phyloP scores from a whole-genome alignment of 2,113 vertebrate genomes.

The Mormyrus lacerda region DNA sequence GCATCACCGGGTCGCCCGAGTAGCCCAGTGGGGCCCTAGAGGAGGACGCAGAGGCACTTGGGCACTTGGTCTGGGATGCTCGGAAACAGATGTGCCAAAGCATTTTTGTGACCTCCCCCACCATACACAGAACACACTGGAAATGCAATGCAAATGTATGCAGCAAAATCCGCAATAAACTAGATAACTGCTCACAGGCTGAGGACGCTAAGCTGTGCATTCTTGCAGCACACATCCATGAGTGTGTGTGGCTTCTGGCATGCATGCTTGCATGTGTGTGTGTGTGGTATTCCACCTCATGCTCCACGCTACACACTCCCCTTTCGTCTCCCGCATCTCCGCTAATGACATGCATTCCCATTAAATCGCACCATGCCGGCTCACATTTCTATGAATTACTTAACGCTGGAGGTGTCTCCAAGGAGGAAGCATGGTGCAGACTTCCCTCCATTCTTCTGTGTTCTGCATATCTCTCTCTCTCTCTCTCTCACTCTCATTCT shows the following conservation, averaged over 20 bases:
- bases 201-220: conserved; percentile 8
- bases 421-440: conserved; percentile 17
- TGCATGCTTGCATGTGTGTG: not conserved
- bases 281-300: conserved; percentile 55
- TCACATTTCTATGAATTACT: conserved; percentile 12
- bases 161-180: not conserved
- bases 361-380: not conserved
- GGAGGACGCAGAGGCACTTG: not conserved
- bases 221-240: conserved; percentile 24
- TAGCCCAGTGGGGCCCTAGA: not conserved
- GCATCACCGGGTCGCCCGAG: not conserved
- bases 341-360: conserved; percentile 14
- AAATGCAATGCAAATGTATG: conserved; percentile 6
- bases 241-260: not conserved
- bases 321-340: conserved; percentile 29
- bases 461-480: conserved; percentile 15
- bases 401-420: not conserved
- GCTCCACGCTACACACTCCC: conserved; percentile 49
- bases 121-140: not conserved
- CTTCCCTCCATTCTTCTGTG: conserved; percentile 37
- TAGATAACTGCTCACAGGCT: not conserved
- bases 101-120: not conserved
- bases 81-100: not conserved
- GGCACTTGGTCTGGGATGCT: not conserved
- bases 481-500: not conserved